phyloP scores from a whole-genome alignment of 2,113 vertebrate genomes.

The Tenrec ecaudatus region DNA sequence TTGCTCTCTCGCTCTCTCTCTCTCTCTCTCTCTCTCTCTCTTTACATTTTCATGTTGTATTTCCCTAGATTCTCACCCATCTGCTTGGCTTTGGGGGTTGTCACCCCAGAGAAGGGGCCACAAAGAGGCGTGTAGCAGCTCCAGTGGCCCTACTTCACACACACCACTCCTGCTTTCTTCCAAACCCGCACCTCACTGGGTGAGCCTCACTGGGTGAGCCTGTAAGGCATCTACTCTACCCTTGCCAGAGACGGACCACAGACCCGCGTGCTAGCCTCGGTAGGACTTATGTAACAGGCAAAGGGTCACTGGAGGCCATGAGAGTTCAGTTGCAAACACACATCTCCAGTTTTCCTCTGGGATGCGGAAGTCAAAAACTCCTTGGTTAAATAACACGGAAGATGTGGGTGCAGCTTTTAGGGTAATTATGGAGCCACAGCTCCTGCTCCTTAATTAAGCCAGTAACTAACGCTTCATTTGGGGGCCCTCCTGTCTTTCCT shows the following conservation, averaged over 20 bases:
- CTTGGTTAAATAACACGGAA: not conserved
- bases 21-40: too few relatives aligned
- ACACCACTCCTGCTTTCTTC: not conserved
- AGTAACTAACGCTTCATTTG: conserved; percentile 51
- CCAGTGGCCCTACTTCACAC: not conserved
- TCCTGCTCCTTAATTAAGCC: conserved; percentile 62
- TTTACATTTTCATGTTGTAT: not conserved
- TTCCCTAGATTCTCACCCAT: not conserved
- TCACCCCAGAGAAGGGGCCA: not conserved
- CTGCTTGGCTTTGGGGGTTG: not conserved
- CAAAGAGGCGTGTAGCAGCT: not conserved
- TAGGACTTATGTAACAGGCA: not conserved
- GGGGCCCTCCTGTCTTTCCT: conserved; percentile 65
- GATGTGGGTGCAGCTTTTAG: conserved; percentile 10
- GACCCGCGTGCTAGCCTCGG: not conserved
- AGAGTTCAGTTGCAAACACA: conserved; percentile 21
- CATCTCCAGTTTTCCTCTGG: conserved; percentile 43
- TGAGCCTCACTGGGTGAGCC: not conserved
- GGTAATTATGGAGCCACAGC: conserved; percentile 1
- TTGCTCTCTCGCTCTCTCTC: too few relatives aligned
- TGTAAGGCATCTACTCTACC: not conserved
- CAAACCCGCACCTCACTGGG: not conserved
- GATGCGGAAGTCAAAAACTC: conserved; percentile 44
- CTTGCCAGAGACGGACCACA: not conserved
- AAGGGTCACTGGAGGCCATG: not conserved